Evolutionary conservation across 2,797 vertebrate species (phyloP).

Genomic region (Gadopsis bispinosus): DNA sequence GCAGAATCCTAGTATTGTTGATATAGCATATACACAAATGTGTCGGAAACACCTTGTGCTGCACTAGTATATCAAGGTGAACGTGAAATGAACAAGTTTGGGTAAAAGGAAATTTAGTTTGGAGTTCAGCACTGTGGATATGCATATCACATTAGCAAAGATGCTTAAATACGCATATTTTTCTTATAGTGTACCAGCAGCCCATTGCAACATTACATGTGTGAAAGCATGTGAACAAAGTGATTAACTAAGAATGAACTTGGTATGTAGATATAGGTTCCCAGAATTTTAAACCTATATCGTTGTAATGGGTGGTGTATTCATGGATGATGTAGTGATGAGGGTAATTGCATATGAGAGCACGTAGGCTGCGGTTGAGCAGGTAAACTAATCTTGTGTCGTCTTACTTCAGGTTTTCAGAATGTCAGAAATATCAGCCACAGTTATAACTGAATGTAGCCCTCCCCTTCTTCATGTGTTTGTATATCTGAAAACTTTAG

Average conservation of each 20-base stretch:
- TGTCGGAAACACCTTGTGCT: neutral
- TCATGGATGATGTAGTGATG: slow-evolving; percentile 6
- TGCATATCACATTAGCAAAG: neutral
- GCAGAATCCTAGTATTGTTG: neutral
- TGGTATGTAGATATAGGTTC: neutral
- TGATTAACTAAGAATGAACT: neutral
- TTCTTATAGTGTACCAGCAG: neutral
- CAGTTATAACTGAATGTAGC: neutral
- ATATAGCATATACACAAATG: neutral
- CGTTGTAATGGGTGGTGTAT: neutral
- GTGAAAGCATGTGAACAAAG: neutral
- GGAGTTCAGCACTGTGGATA: neutral
- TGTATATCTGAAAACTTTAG: too few species aligned
- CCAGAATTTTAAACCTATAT: neutral
- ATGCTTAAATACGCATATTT: neutral
- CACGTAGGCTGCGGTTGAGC: neutral
- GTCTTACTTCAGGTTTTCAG: neutral
- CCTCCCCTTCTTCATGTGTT: too few species aligned
- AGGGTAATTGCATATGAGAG: neutral
- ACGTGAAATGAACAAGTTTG: neutral
- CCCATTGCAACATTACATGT: neutral
- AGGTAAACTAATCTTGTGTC: neutral
- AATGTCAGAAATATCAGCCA: neutral
- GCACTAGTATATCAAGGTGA: neutral
- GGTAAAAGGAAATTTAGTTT: neutral